Evolutionary conservation across 2,113 vertebrate genomes (phyloP).

Genomic region (Turdus rufiventris): DNA sequence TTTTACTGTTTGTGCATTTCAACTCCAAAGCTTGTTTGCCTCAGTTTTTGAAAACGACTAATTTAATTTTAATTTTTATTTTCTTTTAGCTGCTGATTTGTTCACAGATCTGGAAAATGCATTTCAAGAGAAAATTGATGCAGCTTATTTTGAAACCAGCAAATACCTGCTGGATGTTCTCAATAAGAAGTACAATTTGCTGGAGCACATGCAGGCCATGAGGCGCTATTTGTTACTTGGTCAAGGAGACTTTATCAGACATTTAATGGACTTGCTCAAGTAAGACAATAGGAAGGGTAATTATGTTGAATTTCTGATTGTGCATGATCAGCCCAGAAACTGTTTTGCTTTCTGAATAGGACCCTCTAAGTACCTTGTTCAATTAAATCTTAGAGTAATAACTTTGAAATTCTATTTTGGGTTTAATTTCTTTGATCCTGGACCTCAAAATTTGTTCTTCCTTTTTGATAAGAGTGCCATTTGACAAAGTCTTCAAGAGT

Average conservation of each 20-base stretch:
- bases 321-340: neutral
- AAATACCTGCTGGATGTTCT: constrained; percentile 93
- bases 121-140: constrained; percentile 95
- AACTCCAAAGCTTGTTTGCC: neutral
- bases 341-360: neutral
- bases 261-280: constrained; percentile 98
- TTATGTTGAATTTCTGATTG: neutral
- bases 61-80: neutral
- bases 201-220: constrained; percentile 97
- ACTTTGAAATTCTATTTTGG: neutral
- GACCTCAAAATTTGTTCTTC: neutral
- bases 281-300: constrained; percentile 62
- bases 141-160: constrained; percentile 95
- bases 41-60: neutral
- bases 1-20: neutral
- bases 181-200: constrained; percentile 89
- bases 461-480: neutral
- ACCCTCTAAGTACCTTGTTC: neutral
- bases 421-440: neutral
- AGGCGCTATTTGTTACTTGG: constrained; percentile 95
- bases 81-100: constrained; percentile 82
- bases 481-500: neutral
- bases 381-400: neutral
- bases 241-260: constrained; percentile 96
- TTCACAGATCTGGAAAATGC: constrained; percentile 94